A percentile compares a stretch with the other conserved stretches of the same genome.
These are phyloP conservation scores for Lasiurus borealis DNA, from an alignment of 2,113 vertebrate species.

Conservation along the genomic window DNA sequence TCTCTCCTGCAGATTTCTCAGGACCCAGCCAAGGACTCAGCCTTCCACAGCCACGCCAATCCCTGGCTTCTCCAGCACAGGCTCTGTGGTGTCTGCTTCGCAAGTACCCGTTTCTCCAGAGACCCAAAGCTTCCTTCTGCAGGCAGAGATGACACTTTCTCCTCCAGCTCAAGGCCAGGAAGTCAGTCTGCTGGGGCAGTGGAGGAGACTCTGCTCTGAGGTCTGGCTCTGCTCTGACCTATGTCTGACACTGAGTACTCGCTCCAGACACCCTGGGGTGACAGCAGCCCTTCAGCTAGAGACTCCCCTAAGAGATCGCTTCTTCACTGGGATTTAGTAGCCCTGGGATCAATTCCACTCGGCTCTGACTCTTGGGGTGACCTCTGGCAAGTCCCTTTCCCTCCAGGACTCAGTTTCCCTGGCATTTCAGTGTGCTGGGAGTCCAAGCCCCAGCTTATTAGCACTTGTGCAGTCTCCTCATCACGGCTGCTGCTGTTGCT, in stretches of 20 bases:
- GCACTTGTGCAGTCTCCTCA: not conserved
- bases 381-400: not conserved
- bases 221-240: not conserved
- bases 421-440: not conserved
- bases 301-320: not conserved
- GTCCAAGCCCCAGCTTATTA: not conserved
- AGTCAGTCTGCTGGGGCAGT: not conserved
- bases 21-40: not conserved
- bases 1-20: not conserved
- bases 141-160: not conserved
- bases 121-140: not conserved
- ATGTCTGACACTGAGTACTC: not conserved
- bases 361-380: not conserved
- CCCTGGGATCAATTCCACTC: not conserved
- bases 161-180: not conserved
- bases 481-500: constrained; percentile 17
- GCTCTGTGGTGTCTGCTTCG: not conserved
- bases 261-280: not conserved
- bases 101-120: not conserved
- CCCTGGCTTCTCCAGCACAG: not conserved
- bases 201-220: not conserved
- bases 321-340: not conserved
- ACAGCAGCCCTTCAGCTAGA: not conserved
- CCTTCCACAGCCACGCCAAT: not conserved
- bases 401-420: not conserved